Percentiles rank a stretch among this genome's conserved stretches.
phyloP scores from a whole-genome alignment of 2,888 invertebrate species.

The Autographa pulchrina region DNA sequence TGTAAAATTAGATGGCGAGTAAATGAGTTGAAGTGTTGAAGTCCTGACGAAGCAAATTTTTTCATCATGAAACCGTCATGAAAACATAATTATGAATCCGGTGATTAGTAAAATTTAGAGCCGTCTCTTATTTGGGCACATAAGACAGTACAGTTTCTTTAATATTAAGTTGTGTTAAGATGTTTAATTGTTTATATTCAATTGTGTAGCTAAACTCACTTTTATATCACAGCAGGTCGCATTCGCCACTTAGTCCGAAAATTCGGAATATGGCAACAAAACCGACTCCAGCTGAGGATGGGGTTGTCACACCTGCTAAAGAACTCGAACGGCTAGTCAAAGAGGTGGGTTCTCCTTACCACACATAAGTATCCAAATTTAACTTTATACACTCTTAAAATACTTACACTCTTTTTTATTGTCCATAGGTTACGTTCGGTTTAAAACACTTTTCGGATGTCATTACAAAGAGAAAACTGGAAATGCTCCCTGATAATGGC shows the following conservation, averaged over 20 bases:
- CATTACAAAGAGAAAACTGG: constrained; percentile 96
- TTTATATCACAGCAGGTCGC: constrained; percentile 82
- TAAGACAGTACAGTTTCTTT: too few species aligned
- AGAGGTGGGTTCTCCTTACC: constrained; percentile 79
- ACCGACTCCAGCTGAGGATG: constrained; percentile 88
- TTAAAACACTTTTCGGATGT: constrained; percentile 97
- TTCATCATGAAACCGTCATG: too few species aligned
- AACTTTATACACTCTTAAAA: background rate
- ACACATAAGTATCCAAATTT: background rate
- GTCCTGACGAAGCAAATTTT: too few species aligned
- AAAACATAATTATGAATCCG: too few species aligned
- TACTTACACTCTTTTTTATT: constrained; percentile 25
- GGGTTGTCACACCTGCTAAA: constrained; percentile 91
- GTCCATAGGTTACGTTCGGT: constrained; percentile 83
- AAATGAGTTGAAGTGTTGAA: too few species aligned
- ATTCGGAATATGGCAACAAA: constrained; percentile 86
- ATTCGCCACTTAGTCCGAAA: constrained; percentile 91
- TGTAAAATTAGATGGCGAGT: too few species aligned
- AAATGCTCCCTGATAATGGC: constrained; percentile 98
- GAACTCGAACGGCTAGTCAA: constrained; percentile 94
- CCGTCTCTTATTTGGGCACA: too few species aligned
- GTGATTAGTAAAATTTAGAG: too few species aligned
- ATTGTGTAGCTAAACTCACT: background rate
- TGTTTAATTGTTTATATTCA: background rate
- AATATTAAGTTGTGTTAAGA: too few species aligned